Percentiles rank a stretch among this genome's conserved stretches.
phyloP scores from a whole-genome alignment of 37 sponge, comb jelly and placozoan genomes.

The Agelas oroides region DNA sequence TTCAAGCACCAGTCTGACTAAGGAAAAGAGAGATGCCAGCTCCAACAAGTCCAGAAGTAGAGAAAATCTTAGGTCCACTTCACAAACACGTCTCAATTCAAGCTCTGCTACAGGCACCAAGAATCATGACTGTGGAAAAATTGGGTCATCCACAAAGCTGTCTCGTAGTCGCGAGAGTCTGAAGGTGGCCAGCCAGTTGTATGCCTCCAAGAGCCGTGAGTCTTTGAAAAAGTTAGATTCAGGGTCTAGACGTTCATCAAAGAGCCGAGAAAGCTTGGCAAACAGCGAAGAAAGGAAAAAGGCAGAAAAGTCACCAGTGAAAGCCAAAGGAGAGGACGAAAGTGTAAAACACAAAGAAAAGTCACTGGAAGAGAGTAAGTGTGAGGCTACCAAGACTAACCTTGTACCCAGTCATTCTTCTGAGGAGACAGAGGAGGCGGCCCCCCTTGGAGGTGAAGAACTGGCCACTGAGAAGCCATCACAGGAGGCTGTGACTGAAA shows the following conservation, averaged over 20 bases:
- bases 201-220: conserved; percentile 16
- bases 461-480: too few species aligned
- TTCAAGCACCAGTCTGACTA: conserved; percentile 6
- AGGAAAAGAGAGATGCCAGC: background rate
- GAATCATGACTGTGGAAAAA: too few species aligned
- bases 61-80: conserved; percentile 6
- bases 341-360: background rate
- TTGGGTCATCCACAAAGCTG: background rate
- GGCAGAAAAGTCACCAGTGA: too few species aligned
- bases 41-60: background rate
- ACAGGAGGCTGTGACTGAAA: too few species aligned
- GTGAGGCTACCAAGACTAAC: background rate
- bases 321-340: background rate
- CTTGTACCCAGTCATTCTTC: background rate
- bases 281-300: too few species aligned
- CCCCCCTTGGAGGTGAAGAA: too few species aligned
- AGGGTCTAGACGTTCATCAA: background rate
- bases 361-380: too few species aligned
- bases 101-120: background rate
- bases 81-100: conserved; percentile 4
- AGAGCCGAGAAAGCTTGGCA: background rate
- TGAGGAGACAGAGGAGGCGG: background rate
- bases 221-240: background rate
- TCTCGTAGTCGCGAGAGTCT: conserved; percentile 7
- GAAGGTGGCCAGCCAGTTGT: background rate